A percentile compares a stretch with the other conserved stretches of the same genome.
Conservation (phyloP, 2,888 invertebrate species). For the Lasioglossum marginatum region DNA sequence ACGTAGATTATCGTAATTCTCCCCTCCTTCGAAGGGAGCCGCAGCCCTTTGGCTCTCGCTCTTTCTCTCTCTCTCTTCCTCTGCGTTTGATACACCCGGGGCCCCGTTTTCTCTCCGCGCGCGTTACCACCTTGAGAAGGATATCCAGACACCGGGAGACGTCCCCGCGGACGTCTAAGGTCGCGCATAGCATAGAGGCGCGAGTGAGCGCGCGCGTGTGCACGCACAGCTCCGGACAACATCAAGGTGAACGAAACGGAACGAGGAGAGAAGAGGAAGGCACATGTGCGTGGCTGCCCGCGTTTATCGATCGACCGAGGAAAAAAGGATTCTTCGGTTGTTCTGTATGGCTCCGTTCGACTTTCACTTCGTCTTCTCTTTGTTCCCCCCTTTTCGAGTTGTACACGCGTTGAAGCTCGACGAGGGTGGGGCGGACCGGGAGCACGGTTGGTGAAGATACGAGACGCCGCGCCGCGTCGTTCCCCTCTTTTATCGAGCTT, state of each 20-base stretch:
- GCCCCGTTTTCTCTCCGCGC: constrained; percentile 18
- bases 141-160: constrained; percentile 52
- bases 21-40: neutral
- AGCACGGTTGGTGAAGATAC: neutral
- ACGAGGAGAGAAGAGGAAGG: constrained; percentile 17
- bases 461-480: neutral
- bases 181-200: neutral
- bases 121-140: constrained; percentile 63
- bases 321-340: constrained; percentile 5
- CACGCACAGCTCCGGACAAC: neutral
- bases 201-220: neutral
- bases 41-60: neutral
- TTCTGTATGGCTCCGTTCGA: constrained; percentile 14
- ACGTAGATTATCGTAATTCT: constrained; percentile 64
- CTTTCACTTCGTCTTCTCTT: constrained; percentile 37
- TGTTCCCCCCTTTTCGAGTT: neutral
- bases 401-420: neutral
- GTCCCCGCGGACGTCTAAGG: constrained; percentile 9
- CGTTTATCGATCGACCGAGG: constrained; percentile 15
- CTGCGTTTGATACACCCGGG: neutral
- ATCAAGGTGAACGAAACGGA: constrained; percentile 49
- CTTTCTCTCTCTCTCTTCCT: neutral
- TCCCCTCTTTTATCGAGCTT: constrained; percentile 46
- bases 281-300: constrained; percentile 36
- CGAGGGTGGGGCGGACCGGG: neutral